Base-by-base conservation (phyloP, 2,888 invertebrate genomes). In the Eilema griseolum region DNA sequence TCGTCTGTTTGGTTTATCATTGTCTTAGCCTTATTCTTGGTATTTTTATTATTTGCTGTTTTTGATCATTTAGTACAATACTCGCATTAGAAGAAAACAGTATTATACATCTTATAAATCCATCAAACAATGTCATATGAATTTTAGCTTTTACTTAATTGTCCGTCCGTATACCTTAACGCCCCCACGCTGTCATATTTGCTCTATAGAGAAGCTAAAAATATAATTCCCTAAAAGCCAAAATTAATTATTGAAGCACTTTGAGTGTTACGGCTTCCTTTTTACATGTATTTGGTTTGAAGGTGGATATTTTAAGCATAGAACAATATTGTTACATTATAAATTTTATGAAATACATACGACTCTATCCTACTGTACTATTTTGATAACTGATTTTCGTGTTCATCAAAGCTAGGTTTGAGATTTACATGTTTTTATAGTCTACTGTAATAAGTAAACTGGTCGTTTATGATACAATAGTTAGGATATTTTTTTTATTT, bases 221-320 rank as follows among this genome's bases (percentile, higher is more conserved):
- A 65, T 65, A 65, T 14, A 23, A 56, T 33, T 24, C 16, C 23
- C 24, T 24, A 33, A 41, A 41, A 62, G 20, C 24, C 24, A 62
- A 62, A 16, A 57, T 14, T 31, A 57, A 65, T 33, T 33, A 16
- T 33, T 57, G 56, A 57, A 65, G 24, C 56, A 16, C 14, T 23
- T 56, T 28, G 65, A 65, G 37, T 14, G 37, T 14, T 60, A 60
- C 5, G 60, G 60, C 60, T 60, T 60, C 31, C 28, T 60, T 28
- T 28, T 60, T 60, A 26, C 60, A 31, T 26, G 60, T 28, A 20
- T 60, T 60, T 60, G 60, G 60, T 60, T 60, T 60, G 31, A 60
- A 14, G 20, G 60, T 60, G n/a, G 28, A 28, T 26, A 31, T 60
- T 28, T 24, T 0, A 20, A 28, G 60, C 16, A 60, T 60, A 60